Evolutionary conservation across 2,888 invertebrate species (phyloP), one percentile per base, ranked within the genome.

Genomic region (Omphaloscelis lunosa): DNA sequence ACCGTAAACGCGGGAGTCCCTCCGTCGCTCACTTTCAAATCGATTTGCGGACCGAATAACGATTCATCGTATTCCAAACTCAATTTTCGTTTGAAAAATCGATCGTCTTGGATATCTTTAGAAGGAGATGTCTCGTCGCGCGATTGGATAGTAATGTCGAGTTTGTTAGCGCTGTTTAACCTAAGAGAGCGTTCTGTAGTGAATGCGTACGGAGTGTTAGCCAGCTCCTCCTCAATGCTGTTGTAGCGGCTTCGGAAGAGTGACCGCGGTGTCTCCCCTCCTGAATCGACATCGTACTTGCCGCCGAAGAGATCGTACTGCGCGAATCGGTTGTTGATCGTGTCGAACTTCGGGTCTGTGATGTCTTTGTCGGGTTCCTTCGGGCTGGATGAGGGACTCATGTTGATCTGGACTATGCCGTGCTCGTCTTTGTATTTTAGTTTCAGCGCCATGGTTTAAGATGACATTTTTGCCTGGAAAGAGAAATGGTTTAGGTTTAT

Each of bases 151-250:
- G 95, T 95, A 0, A 96, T 95, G 72, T 96, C 96, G 67, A 96
- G 80, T 23, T 93, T 86, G 85, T 87, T 92, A 23, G 90, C 89
- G 79, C 89, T 91, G 88, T 91, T 91, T 0, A 92, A 83, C 11
- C 93, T 90, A 0, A 93, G 85, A 29, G 94, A 90, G 58, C 95
- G 94, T 5, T 95, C 94, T 0, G 94, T 93, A 0, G 95, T 94
- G 92, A 97, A 97, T 76, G 97, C 97, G 90, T 97, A 97, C 39
- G 97, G 97, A 71, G 97, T 97, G 83, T 97, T 97, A 0, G 97
- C 96, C 0, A 97, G 89, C 51, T 97, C 97, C 77, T 96, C 96
- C 82, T 97, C 97, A 1, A 97, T 93, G 79, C 96, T 97, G 85
- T 97, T 97, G 94, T 96, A 96, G 7, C 97, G 93, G 80, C 96